A percentile compares a stretch with the other conserved stretches of the same genome.
Conservation (phyloP, 2,888 invertebrate species). For the Brassicogethes aeneus region DNA sequence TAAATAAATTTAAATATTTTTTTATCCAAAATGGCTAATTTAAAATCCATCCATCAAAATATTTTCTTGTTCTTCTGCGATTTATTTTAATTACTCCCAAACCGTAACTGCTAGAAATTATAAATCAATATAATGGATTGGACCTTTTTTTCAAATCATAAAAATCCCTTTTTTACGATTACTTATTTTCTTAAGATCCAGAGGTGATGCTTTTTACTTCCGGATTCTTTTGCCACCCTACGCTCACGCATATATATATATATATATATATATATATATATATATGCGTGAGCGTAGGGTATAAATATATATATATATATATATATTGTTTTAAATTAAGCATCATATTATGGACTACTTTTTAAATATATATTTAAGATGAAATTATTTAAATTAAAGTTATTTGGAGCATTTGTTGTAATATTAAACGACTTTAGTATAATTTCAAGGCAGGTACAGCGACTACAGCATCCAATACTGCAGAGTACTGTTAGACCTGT, state of each 20-base stretch:
- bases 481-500: slow-evolving; percentile 32
- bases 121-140: too few relatives aligned
- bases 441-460: slow-evolving; percentile 5
- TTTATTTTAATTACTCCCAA: too few relatives aligned
- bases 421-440: not conserved
- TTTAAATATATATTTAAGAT: not conserved
- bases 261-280: slow-evolving; percentile 1
- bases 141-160: too few relatives aligned
- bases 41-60: too few relatives aligned
- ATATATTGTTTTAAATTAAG: not conserved
- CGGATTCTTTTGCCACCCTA: too few relatives aligned
- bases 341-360: not conserved
- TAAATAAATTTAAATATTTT: too few relatives aligned
- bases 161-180: too few relatives aligned
- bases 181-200: too few relatives aligned
- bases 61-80: too few relatives aligned
- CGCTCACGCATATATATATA: not conserved
- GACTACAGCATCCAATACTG: slow-evolving; percentile 12
- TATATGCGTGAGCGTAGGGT: slow-evolving; percentile 7
- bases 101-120: too few relatives aligned
- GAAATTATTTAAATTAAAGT: not conserved
- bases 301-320: not conserved
- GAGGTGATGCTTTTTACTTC: too few relatives aligned
- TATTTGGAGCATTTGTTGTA: not conserved
- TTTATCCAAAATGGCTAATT: too few relatives aligned